Evolutionary conservation across 2,113 vertebrate genomes (phyloP), one percentile per base, ranked within the genome.

Genomic region (Saiga tatarica): DNA sequence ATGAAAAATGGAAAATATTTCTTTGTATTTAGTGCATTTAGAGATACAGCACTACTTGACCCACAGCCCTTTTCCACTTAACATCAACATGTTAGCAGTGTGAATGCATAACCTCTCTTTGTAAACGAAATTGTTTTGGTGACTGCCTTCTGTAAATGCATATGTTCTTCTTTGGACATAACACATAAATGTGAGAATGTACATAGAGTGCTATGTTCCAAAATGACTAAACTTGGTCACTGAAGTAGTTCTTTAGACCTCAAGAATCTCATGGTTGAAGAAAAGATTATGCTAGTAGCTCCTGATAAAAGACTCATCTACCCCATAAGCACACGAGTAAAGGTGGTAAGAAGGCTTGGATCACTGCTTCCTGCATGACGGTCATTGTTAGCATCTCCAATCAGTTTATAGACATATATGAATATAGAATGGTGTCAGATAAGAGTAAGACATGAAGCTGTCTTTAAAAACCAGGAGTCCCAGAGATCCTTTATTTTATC

Each of bases 391-490:
- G 28, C 59, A n/a, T 93, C 82, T 92, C 26, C 84, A 97, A 26
- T 94, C 82, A 85, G 97, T 92, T 89, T 60, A n/a, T 33, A 98
- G 96, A 96, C 95, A 95, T 9, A 10, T 2, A n/a, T 25, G 86
- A 97, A 88, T 45, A 92, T 14, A 90, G 90, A 57, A 91, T 5
- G 2, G 21, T 97, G 85, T 95, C 28, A 76, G 50, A 62, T 94
- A 94, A 90, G 85, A 89, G 89, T 96, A 95, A 98, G 76, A 96
- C 86, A 67, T 90, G 92, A 97, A 97, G 45, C 84, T 97, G 95
- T 96, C 97, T 98, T 97, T 89, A 96, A 93, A 89, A 96, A 97
- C 96, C 96, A 97, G 93, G 84, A 55, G 7, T 95, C 78, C 96
- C 47, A 92, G 85, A 91, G 78, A 98, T 88, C 71, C 82, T 97